These are phyloP conservation scores for Pinctada fucata DNA, from an alignment of 2,888 invertebrate species.

Conservation along the genomic window DNA sequence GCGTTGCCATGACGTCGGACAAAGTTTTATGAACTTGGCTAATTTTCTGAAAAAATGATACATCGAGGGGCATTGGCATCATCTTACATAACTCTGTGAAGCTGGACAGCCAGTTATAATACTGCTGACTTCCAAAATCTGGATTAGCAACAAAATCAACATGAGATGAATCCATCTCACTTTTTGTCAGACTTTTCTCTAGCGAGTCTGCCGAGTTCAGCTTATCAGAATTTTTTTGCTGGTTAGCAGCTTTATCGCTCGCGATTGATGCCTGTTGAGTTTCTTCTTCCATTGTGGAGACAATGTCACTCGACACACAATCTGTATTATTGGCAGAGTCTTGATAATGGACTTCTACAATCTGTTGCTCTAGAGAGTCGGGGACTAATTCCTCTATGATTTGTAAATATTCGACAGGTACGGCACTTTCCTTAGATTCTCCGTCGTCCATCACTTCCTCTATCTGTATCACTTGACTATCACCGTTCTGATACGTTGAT, in stretches of 20 bases:
- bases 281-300: too few relatives aligned
- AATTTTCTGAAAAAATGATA: constrained; percentile 71
- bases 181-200: not conserved
- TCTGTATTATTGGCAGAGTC: constrained; percentile 23
- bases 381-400: constrained; percentile 53
- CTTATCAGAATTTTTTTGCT: not conserved
- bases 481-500: constrained; percentile 9
- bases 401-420: constrained; percentile 43
- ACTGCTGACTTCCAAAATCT: constrained; percentile 72
- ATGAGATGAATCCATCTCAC: constrained; percentile 2
- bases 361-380: constrained; percentile 36
- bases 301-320: not conserved
- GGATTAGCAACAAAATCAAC: constrained; percentile 68
- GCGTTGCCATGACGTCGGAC: constrained; percentile 72
- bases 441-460: constrained; percentile 28
- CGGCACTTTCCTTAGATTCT: constrained; percentile 9
- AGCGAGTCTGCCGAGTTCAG: not conserved
- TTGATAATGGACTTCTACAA: constrained; percentile 37
- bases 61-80: constrained; percentile 68
- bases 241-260: not conserved
- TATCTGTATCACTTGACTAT: constrained; percentile 29
- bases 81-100: constrained; percentile 71
- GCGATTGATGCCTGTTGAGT: too few relatives aligned
- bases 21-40: constrained; percentile 73
- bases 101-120: constrained; percentile 73